Conservation (phyloP, 2,113 vertebrate species). For the Myotis yumanensis region DNA sequence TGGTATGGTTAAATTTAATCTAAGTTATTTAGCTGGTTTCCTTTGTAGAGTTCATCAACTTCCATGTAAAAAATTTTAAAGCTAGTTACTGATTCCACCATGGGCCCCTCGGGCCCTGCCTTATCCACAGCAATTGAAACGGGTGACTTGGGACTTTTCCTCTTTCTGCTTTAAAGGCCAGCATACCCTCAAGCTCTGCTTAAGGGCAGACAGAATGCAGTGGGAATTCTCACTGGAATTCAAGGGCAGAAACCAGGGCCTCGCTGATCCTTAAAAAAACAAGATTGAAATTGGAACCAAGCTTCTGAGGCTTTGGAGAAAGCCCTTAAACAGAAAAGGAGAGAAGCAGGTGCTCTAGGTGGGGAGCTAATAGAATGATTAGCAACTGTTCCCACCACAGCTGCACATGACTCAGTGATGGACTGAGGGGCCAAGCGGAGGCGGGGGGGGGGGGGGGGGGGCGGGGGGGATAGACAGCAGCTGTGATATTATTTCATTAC, state of each 20-base stretch:
- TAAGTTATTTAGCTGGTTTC: background rate
- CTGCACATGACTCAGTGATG: background rate
- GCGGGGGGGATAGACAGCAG: background rate
- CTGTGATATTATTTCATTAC: background rate
- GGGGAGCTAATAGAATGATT: background rate
- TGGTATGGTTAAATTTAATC: background rate
- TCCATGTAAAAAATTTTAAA: background rate
- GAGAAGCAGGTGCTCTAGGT: background rate
- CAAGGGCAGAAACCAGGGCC: background rate
- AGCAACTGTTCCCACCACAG: background rate
- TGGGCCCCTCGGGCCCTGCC: background rate
- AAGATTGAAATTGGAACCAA: background rate
- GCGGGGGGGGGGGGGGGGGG: accelerated
- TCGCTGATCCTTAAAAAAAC: background rate
- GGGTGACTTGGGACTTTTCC: background rate
- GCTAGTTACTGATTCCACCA: background rate
- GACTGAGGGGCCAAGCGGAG: background rate
- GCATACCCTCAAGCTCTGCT: background rate
- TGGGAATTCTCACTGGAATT: background rate
- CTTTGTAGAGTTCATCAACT: background rate
- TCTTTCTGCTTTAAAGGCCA: conserved; percentile 3
- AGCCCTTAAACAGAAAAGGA: background rate
- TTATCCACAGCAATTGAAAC: background rate
- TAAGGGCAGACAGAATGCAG: background rate
- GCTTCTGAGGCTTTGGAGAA: background rate